A percentile compares a stretch with the other conserved stretches of the same genome.
Evolutionary conservation across 2,113 vertebrate species (phyloP).

Genomic region (Paratilapia polleni): DNA sequence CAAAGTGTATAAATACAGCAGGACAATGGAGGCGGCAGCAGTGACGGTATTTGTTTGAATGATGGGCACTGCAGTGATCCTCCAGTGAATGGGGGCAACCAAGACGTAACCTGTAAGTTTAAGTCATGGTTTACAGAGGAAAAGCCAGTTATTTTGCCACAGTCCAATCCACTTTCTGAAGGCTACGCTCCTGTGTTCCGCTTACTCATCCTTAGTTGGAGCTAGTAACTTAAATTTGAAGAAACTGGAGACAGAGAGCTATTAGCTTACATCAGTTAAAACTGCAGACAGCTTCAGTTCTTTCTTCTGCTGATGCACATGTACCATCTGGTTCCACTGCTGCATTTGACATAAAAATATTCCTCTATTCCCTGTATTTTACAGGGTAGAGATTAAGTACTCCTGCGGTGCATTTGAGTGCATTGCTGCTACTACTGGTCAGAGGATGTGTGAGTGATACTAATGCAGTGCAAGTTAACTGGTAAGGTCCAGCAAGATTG

Average conservation of each 20-base stretch:
- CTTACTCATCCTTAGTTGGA: neutral
- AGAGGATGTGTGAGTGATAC: too few relatives aligned
- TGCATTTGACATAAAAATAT: too few relatives aligned
- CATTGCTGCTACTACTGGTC: too few relatives aligned
- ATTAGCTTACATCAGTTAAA: neutral
- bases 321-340: too few relatives aligned
- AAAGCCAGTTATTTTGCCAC: neutral
- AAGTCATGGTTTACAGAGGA: neutral
- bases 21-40: constrained; percentile 39
- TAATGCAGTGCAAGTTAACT: too few relatives aligned
- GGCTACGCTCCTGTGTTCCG: neutral
- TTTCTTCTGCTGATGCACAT: neutral
- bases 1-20: constrained; percentile 63
- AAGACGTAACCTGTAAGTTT: neutral
- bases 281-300: neutral
- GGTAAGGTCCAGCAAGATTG: too few relatives aligned
- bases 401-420: too few relatives aligned
- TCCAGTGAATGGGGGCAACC: neutral
- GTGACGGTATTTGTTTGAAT: constrained; percentile 38
- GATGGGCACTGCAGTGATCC: neutral
- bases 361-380: too few relatives aligned
- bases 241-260: neutral
- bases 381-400: too few relatives aligned
- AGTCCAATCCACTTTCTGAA: neutral
- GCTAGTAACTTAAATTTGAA: neutral